Percentiles rank a stretch among this genome's conserved stretches.
Evolutionary conservation across 2,113 vertebrate genomes (phyloP).

Genomic region (Tauraco erythrolophus): DNA sequence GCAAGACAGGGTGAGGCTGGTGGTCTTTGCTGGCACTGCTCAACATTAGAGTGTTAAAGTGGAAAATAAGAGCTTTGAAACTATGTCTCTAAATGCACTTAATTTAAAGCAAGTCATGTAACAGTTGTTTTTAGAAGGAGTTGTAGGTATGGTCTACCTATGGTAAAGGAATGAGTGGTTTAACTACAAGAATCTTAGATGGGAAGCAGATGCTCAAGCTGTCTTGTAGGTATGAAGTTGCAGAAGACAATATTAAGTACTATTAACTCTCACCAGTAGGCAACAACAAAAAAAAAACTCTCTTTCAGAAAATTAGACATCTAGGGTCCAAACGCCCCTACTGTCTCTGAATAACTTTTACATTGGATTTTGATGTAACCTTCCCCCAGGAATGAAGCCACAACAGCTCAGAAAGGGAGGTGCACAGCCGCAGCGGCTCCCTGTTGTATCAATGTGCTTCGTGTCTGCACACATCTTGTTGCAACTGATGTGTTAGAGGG

Average conservation of each 20-base stretch:
- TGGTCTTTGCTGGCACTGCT: background rate
- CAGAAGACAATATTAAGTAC: background rate
- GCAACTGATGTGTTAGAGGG: rapidly evolving
- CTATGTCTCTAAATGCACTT: background rate
- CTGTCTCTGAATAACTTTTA: background rate
- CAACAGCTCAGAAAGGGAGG: rapidly evolving
- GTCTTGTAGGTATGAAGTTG: background rate
- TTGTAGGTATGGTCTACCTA: no score
- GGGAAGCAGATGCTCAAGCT: background rate
- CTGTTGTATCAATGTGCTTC: background rate
- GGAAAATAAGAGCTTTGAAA: background rate
- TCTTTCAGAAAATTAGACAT: background rate
- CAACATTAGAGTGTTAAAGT: background rate
- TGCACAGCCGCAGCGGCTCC: rapidly evolving
- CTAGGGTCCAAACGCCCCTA: no score
- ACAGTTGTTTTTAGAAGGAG: background rate
- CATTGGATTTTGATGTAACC: background rate
- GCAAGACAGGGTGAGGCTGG: background rate
- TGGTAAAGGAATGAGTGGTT: background rate
- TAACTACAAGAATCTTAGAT: background rate
- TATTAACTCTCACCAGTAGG: rapidly evolving
- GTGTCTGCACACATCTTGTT: background rate
- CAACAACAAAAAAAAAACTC: background rate
- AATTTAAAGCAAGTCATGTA: background rate
- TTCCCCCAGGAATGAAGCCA: rapidly evolving